Percentiles rank a stretch among this genome's conserved stretches.
These are phyloP conservation scores for Sciurus vulgaris DNA, from an alignment of 2,797 vertebrate species.

Conservation along the genomic window DNA sequence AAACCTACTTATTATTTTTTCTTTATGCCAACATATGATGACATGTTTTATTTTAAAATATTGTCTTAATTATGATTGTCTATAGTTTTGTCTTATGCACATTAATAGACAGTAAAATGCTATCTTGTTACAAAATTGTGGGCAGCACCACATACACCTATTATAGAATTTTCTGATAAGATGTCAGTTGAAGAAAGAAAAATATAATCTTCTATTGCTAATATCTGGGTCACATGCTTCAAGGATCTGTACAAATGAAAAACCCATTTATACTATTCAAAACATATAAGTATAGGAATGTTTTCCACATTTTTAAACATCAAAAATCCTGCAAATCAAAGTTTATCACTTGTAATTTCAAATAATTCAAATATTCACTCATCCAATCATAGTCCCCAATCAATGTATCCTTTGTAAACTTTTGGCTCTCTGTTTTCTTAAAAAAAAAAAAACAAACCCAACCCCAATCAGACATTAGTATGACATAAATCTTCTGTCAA, in stretches of 20 bases:
- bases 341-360: not conserved
- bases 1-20: not conserved
- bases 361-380: not conserved
- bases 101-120: not conserved
- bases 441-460: not conserved
- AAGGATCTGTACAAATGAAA: not conserved
- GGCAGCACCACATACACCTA: not conserved
- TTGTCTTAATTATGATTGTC: not conserved
- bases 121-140: not conserved
- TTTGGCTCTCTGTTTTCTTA: not conserved
- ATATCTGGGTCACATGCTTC: not conserved
- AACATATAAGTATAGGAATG: not conserved
- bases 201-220: not conserved
- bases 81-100: not conserved
- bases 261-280: not conserved
- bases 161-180: slow-evolving; percentile 30
- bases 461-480: not conserved
- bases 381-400: not conserved
- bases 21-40: not conserved
- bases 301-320: not conserved
- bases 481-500: not conserved
- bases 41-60: not conserved
- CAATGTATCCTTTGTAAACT: not conserved
- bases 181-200: not conserved
- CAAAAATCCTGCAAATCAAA: not conserved